Conservation (phyloP, 2,888 invertebrate species). For the Andrena haemorrhoa region DNA sequence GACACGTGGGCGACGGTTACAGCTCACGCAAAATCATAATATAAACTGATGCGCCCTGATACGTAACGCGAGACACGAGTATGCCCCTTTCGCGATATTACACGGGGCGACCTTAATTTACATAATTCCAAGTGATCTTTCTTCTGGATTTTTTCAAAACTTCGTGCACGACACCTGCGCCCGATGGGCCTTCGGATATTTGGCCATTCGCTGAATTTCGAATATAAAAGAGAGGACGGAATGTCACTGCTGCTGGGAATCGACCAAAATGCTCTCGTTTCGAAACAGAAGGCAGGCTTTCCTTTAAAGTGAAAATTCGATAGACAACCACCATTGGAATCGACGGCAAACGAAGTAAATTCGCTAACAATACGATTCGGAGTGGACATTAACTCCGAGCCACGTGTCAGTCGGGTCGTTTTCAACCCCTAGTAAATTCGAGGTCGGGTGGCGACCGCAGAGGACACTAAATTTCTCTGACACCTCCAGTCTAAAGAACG, state of each 20-base stretch:
- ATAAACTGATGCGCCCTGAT: background rate
- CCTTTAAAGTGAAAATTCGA: background rate
- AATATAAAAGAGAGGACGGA: background rate
- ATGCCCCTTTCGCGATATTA: background rate
- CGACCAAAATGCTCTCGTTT: too few species aligned
- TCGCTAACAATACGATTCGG: background rate
- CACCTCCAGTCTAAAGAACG: background rate
- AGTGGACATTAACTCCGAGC: background rate
- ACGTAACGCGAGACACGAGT: background rate
- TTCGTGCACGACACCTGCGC: background rate
- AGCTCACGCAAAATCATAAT: slow-evolving; percentile 31
- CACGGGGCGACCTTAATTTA: slow-evolving; percentile 1
- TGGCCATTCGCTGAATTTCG: background rate
- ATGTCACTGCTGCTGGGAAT: background rate
- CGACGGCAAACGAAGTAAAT: background rate
- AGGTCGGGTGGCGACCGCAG: background rate
- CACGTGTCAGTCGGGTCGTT: background rate
- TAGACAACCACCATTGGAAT: background rate
- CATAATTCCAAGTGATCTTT: slow-evolving; percentile 3
- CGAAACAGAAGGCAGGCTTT: too few species aligned
- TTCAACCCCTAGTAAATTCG: slow-evolving; percentile 15
- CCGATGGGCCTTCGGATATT: background rate
- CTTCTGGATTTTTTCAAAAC: background rate
- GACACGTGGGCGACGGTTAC: slow-evolving; percentile 46
- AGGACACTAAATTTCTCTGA: slow-evolving; percentile 5